Conservation (phyloP, 2,113 vertebrate genomes). For the Condylura cristata region DNA sequence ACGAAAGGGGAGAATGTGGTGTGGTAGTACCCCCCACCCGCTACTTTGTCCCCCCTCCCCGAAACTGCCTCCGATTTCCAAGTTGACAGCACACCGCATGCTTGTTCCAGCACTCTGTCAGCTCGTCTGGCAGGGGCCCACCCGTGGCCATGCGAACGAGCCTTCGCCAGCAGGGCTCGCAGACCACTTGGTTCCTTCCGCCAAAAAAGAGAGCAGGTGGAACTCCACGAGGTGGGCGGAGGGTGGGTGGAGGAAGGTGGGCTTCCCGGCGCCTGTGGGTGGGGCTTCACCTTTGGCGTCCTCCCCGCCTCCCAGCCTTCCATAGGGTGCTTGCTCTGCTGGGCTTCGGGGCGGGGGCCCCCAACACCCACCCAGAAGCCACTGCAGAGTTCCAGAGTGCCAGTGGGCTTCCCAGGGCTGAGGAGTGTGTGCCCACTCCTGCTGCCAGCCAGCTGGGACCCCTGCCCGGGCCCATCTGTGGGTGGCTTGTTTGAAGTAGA, state of each 20-base stretch:
- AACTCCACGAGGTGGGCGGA: not conserved
- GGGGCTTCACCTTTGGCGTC: not conserved
- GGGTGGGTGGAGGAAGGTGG: not conserved
- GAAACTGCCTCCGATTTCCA: slow-evolving; percentile 43
- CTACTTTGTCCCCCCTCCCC: not conserved
- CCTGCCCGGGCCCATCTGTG: slow-evolving; percentile 51
- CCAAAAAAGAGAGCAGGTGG: not conserved
- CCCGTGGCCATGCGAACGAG: not conserved
- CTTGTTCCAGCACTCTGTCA: slow-evolving; percentile 36
- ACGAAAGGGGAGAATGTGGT: slow-evolving; percentile 13
- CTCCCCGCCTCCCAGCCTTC: not conserved
- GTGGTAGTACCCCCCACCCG: not conserved
- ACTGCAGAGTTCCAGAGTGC: not conserved
- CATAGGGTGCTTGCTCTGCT: not conserved
- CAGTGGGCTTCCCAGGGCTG: not conserved
- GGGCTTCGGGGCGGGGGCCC: not conserved
- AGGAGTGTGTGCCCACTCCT: not conserved
- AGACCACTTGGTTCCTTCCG: not conserved
- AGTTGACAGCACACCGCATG: slow-evolving; percentile 18
- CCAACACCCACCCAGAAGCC: fast-evolving
- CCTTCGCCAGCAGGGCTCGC: not conserved
- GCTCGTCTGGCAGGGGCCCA: slow-evolving; percentile 35
- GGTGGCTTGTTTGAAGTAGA: not conserved
- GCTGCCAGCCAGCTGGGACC: not conserved
- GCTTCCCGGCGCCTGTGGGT: not conserved